Base-by-base conservation (phyloP, 2,888 invertebrate species). In the Amphipyra tragopoginis region DNA sequence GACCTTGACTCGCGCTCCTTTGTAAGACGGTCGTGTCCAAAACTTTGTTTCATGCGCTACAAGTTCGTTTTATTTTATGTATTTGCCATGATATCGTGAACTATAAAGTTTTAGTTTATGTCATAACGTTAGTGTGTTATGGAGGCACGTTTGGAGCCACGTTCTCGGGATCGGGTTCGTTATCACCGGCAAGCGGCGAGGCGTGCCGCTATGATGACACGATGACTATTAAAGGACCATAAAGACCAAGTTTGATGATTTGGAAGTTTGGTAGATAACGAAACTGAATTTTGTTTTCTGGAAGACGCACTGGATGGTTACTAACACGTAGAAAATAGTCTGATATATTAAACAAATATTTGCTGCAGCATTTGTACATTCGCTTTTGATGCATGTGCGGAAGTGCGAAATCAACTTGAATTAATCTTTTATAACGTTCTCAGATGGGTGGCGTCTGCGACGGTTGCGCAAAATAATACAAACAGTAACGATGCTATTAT, bases 391-490 rank as follows among this genome's bases (percentile, higher is more conserved):
- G 5, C 21, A 7, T 21, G 2, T 43, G 21, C 9, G 6, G 7
- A 21, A 43, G 42, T 43, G 21, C 0, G 5, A 11, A 39, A 39
- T 39, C 5, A 39, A 39, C 38, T 39, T 39, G 11, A 5, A 11
- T n/a, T 5, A 39, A 13, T 5, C n/a, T 38, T 38, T 38, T 39
- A n/a, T 11, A 55, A 13, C 4, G 45, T 70, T 72, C 55, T 70
- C 64, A 58, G 65, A 10, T 44, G 47, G 38, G 54, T 45, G 53
- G 53, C 65, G 75, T 55, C 58, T 71, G 71, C 54, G 57, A 52
- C 58, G 42, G 33, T 56, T 51, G 70, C 61, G 52, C 57, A 61
- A 47, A 63, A 75, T 67, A 67, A 62, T 60, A 65, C 56, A 40
- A 67, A 48, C 59, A 61, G 57, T 75, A 65, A 75, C 50, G 52